Percentiles rank a stretch among this genome's conserved stretches.
Evolutionary conservation across 2,888 invertebrate species (phyloP).

Genomic region (Plebejus anna): DNA sequence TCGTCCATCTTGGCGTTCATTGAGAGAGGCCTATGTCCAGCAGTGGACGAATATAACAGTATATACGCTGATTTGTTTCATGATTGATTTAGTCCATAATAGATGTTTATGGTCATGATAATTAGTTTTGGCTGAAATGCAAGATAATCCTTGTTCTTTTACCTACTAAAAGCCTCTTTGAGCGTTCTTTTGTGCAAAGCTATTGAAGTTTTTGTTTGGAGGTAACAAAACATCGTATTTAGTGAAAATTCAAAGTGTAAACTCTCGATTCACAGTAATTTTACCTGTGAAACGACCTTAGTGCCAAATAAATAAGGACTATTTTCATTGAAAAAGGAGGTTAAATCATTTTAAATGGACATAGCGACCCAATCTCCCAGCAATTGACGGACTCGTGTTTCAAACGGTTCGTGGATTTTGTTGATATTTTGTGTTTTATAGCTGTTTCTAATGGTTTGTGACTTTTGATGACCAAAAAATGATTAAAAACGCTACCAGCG

Average conservation of each 20-base stretch:
- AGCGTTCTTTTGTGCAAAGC: background rate
- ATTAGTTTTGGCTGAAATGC: no score
- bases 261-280: background rate
- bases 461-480: background rate
- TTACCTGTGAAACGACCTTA: background rate
- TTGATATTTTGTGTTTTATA: background rate
- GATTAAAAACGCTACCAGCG: no score
- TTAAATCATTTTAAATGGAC: background rate
- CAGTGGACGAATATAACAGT: no score
- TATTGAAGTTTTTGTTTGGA: conserved; percentile 18
- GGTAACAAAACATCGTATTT: background rate
- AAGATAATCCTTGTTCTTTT: no score
- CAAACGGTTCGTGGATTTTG: background rate
- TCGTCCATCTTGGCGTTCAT: no score
- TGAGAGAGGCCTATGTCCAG: no score
- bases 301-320: background rate
- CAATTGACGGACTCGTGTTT: conserved; percentile 17
- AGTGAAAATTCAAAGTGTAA: conserved; percentile 6
- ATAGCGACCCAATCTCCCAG: conserved; percentile 4
- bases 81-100: no score
- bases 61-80: no score
- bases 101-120: no score
- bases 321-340: background rate
- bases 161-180: background rate
- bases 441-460: conserved; percentile 12